Base-by-base conservation (phyloP, 2,888 invertebrate genomes). In the Venusia cambrica region DNA sequence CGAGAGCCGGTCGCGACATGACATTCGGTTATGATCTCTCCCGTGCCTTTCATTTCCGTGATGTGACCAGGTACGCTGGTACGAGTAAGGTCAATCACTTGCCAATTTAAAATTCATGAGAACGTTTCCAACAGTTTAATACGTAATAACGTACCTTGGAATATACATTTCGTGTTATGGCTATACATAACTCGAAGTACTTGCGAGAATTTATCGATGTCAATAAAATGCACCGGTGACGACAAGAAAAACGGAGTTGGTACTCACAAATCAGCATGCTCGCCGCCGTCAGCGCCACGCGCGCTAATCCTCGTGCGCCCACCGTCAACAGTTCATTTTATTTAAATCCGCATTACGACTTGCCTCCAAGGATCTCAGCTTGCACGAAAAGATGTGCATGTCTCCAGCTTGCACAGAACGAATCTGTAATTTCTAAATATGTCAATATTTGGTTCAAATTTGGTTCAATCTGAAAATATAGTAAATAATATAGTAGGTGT, bases 191-290 rank as follows among this genome's bases (percentile, higher is more conserved):
- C n/a, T n/a, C n/a, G n/a, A n/a, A 13, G 26, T 17, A 19, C 48
- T 33, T 45, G 37, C 44, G 35, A 46, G 41, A 32, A 44, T 31
- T 26, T 20, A 46, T 26, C 35, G 14, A 16, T 30, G 22, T 35
- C 45, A 29, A 51, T 57, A 54, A 50, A 50, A 54, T 41, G 48
- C 54, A 57, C 41, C 39, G 41, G 54, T 20, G 36, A 12, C 27
- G 27, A 9, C 31, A 3, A 20, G 36, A 24, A 25, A 32, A 32
- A 19, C 11, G 12, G 21, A 19, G 24, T 28, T n/a, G n/a, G n/a
- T 22, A 28, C 13, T 25, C 37, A 39, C 43, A 38, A 34, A 39
- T 48, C 46, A 39, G n/a, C n/a, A n/a, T n/a, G n/a, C 20, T 19
- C 26, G 38, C 21, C 17, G 30, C 11, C 21, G 42, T 34, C 38